Evolutionary conservation across 2,797 vertebrate species (phyloP), one percentile per base, ranked within the genome.

Genomic region (Microchirus variegatus): DNA sequence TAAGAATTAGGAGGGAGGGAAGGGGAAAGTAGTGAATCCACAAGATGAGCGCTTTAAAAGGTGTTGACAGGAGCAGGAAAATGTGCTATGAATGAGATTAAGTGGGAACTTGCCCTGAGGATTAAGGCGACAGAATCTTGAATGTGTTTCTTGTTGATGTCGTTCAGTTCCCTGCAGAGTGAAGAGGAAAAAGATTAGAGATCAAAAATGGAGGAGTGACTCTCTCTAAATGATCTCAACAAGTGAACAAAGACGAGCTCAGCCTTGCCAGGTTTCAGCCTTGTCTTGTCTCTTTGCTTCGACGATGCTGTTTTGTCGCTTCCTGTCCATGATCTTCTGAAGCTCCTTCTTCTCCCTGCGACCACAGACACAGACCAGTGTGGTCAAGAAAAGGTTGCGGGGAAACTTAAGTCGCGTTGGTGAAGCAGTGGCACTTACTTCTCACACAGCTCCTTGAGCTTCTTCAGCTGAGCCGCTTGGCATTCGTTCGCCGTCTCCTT

Each of bases 101-200:
- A 49, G 52, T 42, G 35, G 11, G 14, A 4, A 70, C 91, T 92
- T 53, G 95, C 96, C 89, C 89, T 76, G n/a, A 93, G 94, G 69
- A 95, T 92, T 62, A 93, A 92, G 44, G 80, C 81, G 61, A 97
- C 96, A 0, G 94, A 95, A 22, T 97, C 96, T 0, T 89, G 87
- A 86, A 97, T 96, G 35, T 97, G 95, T 69, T 95, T 92, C 54
- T 89, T 93, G 78, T 96, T 96, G 73, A 97, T 96, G 78, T 97
- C 95, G 0, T 91, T 93, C 77, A 95, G 83, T 42, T 96, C 95
- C 73, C 95, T 97, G 62, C 19, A 75, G 47, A 63, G 36, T 50
- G 53, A 46, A 14, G 64, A 31, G 47, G 17, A 35, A 11, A 42
- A n/a, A 16, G 1, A 3, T 12, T 12, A 44, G 1, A 45, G 35